Conservation (phyloP, 2,888 invertebrate species). For the Phyto melanocephala region DNA sequence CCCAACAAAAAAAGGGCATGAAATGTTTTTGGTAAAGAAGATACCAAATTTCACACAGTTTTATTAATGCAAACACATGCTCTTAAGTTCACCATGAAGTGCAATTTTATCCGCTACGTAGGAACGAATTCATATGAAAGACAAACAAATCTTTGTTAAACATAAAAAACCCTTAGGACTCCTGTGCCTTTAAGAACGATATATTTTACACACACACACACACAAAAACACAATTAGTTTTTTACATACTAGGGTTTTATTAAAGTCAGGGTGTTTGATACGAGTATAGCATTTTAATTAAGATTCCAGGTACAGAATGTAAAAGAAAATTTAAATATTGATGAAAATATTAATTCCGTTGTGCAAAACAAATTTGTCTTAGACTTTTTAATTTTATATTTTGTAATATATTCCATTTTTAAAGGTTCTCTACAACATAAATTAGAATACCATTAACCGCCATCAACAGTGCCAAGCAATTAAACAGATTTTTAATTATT, state of each 20-base stretch:
- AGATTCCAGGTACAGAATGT: background rate
- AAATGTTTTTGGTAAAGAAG: background rate
- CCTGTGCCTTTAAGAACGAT: background rate
- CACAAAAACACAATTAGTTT: background rate
- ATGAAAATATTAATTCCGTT: no score
- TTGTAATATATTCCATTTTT: background rate
- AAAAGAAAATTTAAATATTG: no score
- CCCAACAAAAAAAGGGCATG: background rate
- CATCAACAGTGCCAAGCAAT: background rate
- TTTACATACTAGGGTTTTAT: conserved; percentile 1
- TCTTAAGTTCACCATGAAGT: conserved; percentile 9
- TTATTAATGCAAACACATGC: conserved; percentile 26
- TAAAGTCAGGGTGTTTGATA: background rate
- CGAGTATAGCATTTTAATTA: background rate
- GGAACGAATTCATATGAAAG: background rate
- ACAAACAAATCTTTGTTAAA: background rate
- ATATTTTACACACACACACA: background rate
- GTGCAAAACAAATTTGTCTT: no score
- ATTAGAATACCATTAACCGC: background rate
- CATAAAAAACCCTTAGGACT: conserved; percentile 1
- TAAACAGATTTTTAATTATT: background rate
- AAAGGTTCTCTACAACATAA: background rate
- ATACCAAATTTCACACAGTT: conserved; percentile 43
- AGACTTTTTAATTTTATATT: no score
- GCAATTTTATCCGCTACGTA: background rate